Evolutionary conservation across 2,888 invertebrate species (phyloP), one percentile per base, ranked within the genome.

Genomic region (Imbricaverruca yamaguchii): DNA sequence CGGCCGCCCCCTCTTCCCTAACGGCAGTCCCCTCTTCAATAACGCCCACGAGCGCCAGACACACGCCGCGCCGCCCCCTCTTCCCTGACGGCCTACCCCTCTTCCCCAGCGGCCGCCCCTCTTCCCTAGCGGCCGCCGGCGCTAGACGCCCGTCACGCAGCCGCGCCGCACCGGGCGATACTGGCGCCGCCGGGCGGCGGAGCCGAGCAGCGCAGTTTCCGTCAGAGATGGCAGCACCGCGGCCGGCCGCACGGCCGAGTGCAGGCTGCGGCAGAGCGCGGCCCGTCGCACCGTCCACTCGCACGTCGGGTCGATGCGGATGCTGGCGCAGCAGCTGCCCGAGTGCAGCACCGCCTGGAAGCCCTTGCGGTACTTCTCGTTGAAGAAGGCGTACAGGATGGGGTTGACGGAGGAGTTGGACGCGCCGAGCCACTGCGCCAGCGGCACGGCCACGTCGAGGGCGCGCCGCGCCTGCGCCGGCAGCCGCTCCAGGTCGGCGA

Each of bases 331-430:
- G 87, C 95, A 95, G 84, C 92, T 92, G 84, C 94, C 90, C 84
- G 94, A 94, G 87, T 93, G 93, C 79, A 95, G 90, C 83, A 96
- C 94, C 25, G 94, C 95, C 74, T 93, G 91, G 87, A 97, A 97
- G 10, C 96, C 96, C 82, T 93, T 91, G 21, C 96, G 90, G 87
- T 94, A 97, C 87, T 97, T 96, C 87, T 95, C 94, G 88, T 97
- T 97, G 89, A 97, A 96, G 88, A 95, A 96, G 6, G 96, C 95
- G 87, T 97, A 96, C 82, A 97, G 90, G 83, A 97, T 93, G 0
- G 97, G 97, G 88, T 97, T 97, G 86, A 97, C 96, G 90, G 96
- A 96, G 39, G 95, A 95, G 88, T 97, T 97, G 25, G 96, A 95
- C 0, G 95, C 92, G 4, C 97, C 97, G 80, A 97, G 89, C 95